Conservation (phyloP, 1,140 invertebrate genomes). For the Drosophila burlai region DNA sequence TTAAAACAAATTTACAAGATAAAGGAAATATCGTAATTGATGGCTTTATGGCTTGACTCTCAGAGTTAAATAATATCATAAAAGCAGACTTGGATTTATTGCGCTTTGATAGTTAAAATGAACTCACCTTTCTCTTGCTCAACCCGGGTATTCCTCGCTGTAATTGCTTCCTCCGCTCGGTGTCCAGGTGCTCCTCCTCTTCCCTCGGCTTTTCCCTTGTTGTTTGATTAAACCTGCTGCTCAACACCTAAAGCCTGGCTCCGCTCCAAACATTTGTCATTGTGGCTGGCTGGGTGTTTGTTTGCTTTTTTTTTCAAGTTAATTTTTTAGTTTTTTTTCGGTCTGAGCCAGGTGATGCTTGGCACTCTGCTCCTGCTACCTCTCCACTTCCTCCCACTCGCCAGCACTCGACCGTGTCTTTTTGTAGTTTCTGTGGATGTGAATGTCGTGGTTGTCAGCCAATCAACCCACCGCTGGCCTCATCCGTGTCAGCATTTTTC, state of each 20-base stretch:
- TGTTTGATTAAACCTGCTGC: constrained; percentile 51
- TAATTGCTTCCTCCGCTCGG: constrained; percentile 7
- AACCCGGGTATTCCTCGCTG: constrained; percentile 20
- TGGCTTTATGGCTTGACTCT: not conserved
- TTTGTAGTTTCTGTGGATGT: constrained; percentile 38
- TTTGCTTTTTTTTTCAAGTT: not conserved
- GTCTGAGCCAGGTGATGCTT: constrained; percentile 39
- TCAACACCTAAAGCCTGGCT: constrained; percentile 57
- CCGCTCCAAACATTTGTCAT: constrained; percentile 56
- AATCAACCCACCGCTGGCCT: constrained; percentile 65
- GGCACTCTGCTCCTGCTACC: constrained; percentile 10
- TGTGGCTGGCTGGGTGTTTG: constrained; percentile 17
- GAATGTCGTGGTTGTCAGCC: constrained; percentile 44
- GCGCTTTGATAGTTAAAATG: not conserved
- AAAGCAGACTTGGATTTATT: constrained; percentile 30
- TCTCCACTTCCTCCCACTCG: constrained; percentile 41
- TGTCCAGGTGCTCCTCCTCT: constrained; percentile 1
- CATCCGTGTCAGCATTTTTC: constrained; percentile 69
- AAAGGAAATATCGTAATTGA: not conserved
- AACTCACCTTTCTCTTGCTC: constrained; percentile 27
- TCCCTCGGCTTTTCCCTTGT: constrained; percentile 8
- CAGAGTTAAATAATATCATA: not conserved
- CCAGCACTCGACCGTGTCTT: constrained; percentile 53
- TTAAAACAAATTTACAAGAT: not conserved
- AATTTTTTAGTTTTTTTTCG: constrained; percentile 9